Conservation (phyloP, 2,113 vertebrate species). For the Pterocles burchelli region DNA sequence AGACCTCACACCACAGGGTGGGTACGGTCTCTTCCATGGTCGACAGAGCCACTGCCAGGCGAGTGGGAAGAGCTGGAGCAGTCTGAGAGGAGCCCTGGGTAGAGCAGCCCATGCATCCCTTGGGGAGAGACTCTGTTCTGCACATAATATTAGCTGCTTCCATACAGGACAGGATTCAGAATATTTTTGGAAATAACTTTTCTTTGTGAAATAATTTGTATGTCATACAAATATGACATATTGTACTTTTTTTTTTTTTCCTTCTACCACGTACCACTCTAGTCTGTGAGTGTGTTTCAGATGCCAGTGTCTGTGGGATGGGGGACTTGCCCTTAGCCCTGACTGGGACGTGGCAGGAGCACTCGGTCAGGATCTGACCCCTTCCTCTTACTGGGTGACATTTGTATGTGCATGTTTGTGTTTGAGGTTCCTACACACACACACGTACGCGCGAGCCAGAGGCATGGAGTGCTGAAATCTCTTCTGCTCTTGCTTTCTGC, state of each 20-base stretch:
- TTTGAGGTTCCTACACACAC: too few species aligned
- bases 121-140: background rate
- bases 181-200: background rate
- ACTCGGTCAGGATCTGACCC: background rate
- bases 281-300: background rate
- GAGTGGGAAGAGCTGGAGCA: rapidly evolving
- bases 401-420: background rate
- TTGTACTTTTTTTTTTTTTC: background rate
- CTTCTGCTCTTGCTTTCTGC: background rate
- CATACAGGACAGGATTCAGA: background rate
- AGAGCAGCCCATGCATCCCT: rapidly evolving
- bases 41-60: rapidly evolving
- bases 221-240: background rate
- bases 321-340: background rate
- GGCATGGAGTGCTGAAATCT: rapidly evolving
- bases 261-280: rapidly evolving
- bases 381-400: background rate
- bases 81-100: background rate
- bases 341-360: background rate
- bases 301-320: background rate
- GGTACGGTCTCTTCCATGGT: rapidly evolving
- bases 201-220: background rate
- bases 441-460: background rate
- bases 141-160: background rate
- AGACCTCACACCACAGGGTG: rapidly evolving